These are phyloP conservation scores for Phrynosoma platyrhinos DNA, from an alignment of 2,113 vertebrate genomes.

Conservation along the genomic window DNA sequence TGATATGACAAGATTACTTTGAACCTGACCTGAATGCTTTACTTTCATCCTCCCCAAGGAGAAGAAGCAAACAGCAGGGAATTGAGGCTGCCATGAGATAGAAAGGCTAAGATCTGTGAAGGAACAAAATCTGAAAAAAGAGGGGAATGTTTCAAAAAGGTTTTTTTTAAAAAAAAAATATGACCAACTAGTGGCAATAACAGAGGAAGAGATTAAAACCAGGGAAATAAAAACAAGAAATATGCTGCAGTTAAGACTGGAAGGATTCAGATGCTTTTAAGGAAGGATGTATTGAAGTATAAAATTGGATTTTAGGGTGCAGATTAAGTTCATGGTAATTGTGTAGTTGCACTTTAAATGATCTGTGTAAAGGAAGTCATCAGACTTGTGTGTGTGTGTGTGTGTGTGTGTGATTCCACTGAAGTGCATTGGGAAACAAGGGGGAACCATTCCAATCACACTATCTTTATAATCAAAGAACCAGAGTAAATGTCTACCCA, in stretches of 20 bases:
- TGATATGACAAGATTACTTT: slow-evolving; percentile 19
- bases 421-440: neutral
- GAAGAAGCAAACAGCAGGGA: neutral
- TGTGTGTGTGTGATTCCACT: neutral
- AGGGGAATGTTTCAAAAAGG: neutral
- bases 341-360: neutral
- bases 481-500: neutral
- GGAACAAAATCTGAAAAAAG: neutral
- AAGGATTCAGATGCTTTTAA: neutral
- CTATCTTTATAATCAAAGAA: neutral
- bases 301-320: neutral
- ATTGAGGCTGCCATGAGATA: too few relatives aligned
- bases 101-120: neutral
- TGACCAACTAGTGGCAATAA: neutral
- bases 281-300: neutral
- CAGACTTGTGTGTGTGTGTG: neutral
- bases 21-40: neutral
- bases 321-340: neutral
- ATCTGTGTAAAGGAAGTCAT: slow-evolving; percentile 10
- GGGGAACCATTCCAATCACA: neutral
- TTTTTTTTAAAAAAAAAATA: neutral
- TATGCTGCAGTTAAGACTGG: neutral
- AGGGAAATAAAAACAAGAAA: neutral
- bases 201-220: neutral
- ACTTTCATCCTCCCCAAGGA: neutral